These are phyloP conservation scores for Galemys pyrenaicus DNA, from an alignment of 2,113 vertebrate species.

Conservation along the genomic window DNA sequence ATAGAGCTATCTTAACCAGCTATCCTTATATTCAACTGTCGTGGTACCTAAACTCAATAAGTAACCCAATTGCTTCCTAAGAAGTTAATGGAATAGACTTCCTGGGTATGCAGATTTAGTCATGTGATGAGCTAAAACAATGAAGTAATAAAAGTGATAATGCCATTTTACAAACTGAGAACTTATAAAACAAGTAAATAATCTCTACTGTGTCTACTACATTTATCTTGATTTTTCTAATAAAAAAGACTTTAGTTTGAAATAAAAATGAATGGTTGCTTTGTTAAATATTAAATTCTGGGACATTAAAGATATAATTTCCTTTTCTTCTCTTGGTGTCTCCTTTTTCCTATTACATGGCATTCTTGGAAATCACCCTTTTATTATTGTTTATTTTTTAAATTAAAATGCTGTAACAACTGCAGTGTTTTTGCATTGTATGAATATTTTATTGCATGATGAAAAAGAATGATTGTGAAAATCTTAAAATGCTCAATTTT, in stretches of 20 bases:
- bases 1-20: constrained; percentile 16
- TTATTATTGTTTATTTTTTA: constrained; percentile 73
- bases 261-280: constrained; percentile 67
- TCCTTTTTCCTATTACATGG: constrained; percentile 59
- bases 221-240: constrained; percentile 75
- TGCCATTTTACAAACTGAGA: constrained; percentile 76
- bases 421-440: constrained; percentile 76
- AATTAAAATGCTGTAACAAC: constrained; percentile 75
- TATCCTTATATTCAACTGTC: constrained; percentile 59
- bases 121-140: constrained; percentile 76
- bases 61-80: constrained; percentile 76
- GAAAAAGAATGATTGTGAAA: constrained; percentile 75
- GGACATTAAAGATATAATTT: constrained; percentile 76
- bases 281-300: constrained; percentile 81
- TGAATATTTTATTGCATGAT: constrained; percentile 77
- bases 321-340: constrained; percentile 66
- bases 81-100: constrained; percentile 67
- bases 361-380: constrained; percentile 64
- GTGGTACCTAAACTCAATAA: constrained; percentile 56
- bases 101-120: constrained; percentile 63
- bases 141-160: constrained; percentile 71
- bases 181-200: constrained; percentile 79
- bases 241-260: constrained; percentile 69
- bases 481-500: constrained; percentile 76
- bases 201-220: constrained; percentile 66